Percentiles rank a stretch among this genome's conserved stretches.
Conservation (phyloP, 2,113 vertebrate species). For the Podarcis muralis region DNA sequence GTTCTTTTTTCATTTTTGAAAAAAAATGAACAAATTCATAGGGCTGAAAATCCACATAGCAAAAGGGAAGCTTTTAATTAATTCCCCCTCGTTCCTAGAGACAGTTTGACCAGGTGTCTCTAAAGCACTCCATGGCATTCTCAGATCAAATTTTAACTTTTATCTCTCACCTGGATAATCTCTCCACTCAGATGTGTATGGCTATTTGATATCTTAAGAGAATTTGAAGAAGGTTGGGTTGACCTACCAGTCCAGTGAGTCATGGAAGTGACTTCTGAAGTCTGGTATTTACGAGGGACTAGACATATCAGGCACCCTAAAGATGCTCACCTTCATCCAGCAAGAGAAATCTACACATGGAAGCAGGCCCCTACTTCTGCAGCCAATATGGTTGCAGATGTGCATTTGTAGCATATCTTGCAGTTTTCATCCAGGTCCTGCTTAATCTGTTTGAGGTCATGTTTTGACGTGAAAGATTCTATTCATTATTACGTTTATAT, state of each 20-base stretch:
- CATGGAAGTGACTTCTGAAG: neutral
- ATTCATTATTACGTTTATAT: too few species aligned
- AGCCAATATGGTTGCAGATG: neutral
- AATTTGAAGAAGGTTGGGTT: neutral
- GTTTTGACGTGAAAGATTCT: neutral
- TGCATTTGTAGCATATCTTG: neutral
- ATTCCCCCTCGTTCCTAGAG: neutral
- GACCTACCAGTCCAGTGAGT: neutral
- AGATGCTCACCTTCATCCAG: neutral
- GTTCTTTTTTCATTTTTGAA: neutral
- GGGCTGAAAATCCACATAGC: neutral
- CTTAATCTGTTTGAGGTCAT: neutral
- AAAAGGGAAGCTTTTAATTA: neutral
- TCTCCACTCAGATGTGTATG: neutral
- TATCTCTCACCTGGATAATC: neutral
- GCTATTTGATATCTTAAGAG: neutral
- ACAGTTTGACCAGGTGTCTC: neutral
- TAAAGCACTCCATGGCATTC: neutral
- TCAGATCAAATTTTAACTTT: neutral
- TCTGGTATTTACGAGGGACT: neutral
- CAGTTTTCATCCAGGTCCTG: neutral
- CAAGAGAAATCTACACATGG: neutral
- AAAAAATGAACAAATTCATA: neutral
- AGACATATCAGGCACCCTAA: neutral
- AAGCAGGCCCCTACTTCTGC: neutral